A percentile compares a stretch with the other conserved stretches of the same genome.
Conservation (phyloP, 2,888 invertebrate genomes). For the Clostera curtula region DNA sequence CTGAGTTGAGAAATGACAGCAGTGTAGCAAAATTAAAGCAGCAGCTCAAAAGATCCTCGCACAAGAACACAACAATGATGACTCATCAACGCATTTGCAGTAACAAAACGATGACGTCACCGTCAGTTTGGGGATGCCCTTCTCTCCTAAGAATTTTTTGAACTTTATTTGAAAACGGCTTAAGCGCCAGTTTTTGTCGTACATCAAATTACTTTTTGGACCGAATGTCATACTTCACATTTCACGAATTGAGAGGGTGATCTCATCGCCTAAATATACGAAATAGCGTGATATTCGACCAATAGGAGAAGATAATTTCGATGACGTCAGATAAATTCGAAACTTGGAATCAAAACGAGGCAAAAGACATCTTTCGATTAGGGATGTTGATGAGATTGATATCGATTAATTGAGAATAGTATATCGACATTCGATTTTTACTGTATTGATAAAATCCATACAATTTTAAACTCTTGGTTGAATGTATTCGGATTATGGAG, state of each 20-base stretch:
- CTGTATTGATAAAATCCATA: no score
- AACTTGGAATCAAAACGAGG: slow-evolving; percentile 10
- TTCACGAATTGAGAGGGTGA: slow-evolving; percentile 53
- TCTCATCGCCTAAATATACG: slow-evolving; percentile 53
- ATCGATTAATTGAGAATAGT: no score
- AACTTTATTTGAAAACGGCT: slow-evolving; percentile 36
- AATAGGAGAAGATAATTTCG: slow-evolving; percentile 31
- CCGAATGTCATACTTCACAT: slow-evolving; percentile 27
- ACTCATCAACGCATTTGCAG: slow-evolving; percentile 56
- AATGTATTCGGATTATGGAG: no score
- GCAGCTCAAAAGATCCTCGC: slow-evolving; percentile 42
- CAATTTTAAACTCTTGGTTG: no score
- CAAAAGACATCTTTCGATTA: background rate
- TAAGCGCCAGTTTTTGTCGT: slow-evolving; percentile 38
- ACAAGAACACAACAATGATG: slow-evolving; percentile 64
- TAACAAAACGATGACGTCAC: slow-evolving; percentile 44
- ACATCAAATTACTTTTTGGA: slow-evolving; percentile 37
- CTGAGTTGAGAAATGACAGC: slow-evolving; percentile 32
- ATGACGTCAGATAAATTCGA: slow-evolving; percentile 44
- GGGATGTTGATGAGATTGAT: no score
- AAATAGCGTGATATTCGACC: slow-evolving; percentile 59
- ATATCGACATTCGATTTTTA: no score
- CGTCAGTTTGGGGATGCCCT: slow-evolving; percentile 68
- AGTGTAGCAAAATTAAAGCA: slow-evolving; percentile 36
- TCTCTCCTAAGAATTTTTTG: slow-evolving; percentile 54